Conservation (phyloP, 2,113 vertebrate genomes). For the Cranoglanis bouderius region DNA sequence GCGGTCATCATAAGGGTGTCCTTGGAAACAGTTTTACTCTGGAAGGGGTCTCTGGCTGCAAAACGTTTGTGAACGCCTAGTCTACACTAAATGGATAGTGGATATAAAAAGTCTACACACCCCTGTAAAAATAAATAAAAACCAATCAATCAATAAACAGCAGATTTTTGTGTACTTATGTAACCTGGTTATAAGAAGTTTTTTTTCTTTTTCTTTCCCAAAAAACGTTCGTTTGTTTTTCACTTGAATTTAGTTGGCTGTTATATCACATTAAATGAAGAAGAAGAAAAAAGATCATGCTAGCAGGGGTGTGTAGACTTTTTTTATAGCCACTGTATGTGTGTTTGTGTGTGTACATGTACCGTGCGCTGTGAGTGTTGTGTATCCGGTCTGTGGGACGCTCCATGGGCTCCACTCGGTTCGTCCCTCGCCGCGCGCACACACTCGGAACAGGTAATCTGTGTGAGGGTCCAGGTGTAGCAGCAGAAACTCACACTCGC, state of each 20-base stretch:
- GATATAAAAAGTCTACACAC: neutral
- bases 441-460: slow-evolving; percentile 90
- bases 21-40: neutral
- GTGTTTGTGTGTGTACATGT: neutral
- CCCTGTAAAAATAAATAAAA: neutral
- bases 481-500: slow-evolving; percentile 87
- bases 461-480: slow-evolving; percentile 87
- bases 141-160: too few relatives aligned
- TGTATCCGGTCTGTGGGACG: slow-evolving; percentile 81
- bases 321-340: neutral
- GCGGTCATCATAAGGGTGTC: neutral
- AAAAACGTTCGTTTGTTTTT: neutral
- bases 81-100: neutral
- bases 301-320: neutral
- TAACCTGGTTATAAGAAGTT: neutral
- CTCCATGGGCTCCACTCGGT: slow-evolving; percentile 99
- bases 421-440: slow-evolving; percentile 89
- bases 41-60: neutral
- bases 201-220: neutral
- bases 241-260: too few relatives aligned
- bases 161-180: neutral
- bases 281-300: too few relatives aligned
- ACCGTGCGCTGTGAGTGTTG: slow-evolving; percentile 89
- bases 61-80: neutral
- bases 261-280: too few relatives aligned